Percentiles rank a stretch among this genome's conserved stretches.
Conservation (phyloP, 2,113 vertebrate genomes). For the Calyptomena viridis region DNA sequence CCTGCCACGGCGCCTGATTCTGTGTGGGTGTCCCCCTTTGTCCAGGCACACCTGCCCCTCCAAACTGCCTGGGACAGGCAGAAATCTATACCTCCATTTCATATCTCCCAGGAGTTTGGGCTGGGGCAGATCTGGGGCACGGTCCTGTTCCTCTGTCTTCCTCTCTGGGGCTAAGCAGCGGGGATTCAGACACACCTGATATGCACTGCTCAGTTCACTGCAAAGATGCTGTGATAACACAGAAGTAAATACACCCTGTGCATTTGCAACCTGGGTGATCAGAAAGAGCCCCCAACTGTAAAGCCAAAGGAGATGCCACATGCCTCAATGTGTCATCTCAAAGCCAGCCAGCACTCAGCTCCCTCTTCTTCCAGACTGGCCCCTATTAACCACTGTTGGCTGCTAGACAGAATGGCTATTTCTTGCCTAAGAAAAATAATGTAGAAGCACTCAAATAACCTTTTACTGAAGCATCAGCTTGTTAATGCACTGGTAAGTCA, state of each 20-base stretch:
- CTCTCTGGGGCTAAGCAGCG: accelerated
- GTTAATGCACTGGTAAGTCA: conserved; percentile 54
- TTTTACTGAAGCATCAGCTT: conserved; percentile 45
- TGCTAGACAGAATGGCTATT: conserved; percentile 31
- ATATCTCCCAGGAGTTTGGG: accelerated
- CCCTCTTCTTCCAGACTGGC: not conserved
- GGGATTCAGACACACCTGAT: not conserved
- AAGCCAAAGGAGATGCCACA: not conserved
- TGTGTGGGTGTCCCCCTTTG: accelerated
- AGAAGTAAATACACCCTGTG: accelerated
- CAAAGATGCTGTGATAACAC: not conserved
- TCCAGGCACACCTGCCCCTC: not conserved
- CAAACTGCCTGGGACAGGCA: not conserved
- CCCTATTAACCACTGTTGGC: conserved; percentile 13
- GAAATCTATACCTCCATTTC: not conserved
- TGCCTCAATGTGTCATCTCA: accelerated
- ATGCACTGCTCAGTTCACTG: not conserved
- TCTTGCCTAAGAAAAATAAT: conserved; percentile 37
- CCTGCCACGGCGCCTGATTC: not conserved
- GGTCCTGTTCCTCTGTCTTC: not conserved
- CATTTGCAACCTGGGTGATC: not conserved
- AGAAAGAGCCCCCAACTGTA: not conserved
- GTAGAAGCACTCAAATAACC: conserved; percentile 59
- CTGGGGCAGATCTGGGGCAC: not conserved
- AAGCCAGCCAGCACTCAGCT: not conserved